Evolutionary conservation across 2,888 invertebrate species (phyloP), one percentile per base, ranked within the genome.

Genomic region (Tuta absoluta): DNA sequence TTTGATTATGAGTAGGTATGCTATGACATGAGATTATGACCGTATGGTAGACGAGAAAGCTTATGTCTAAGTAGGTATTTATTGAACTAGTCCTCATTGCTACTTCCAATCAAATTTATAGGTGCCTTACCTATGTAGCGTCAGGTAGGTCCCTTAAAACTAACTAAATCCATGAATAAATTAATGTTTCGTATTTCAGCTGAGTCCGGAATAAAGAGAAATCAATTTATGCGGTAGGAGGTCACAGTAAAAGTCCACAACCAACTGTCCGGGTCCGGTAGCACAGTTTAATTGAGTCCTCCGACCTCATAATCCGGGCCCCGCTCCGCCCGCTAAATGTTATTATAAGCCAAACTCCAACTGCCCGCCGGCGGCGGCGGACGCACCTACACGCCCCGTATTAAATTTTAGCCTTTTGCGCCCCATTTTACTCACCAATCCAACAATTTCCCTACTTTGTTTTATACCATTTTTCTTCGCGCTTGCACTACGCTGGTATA

Each of bases 281-380:
- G 88, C 88, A 82, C 86, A 82, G 83, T 90, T 91, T 91, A 91
- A 91, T 91, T 90, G 90, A 91, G 88, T 91, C 88, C 88, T 87
- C 84, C 87, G 87, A 90, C 90, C 90, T 90, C 89, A 90, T 90
- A 90, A 90, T 88, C 88, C 87, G 81, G 70, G 74, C 82, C 82
- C 84, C 84, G 81, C 82, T 79, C 85, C 84, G 75, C 85, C 86
- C 86, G 85, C 87, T 86, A 86, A 88, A 87, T 88, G 89, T 89
- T 90, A 90, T 90, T 90, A 89, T 89, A 88, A 87, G 84, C 84
- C 83, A 78, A 83, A 86, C 84, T 83, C 84, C 75, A 77, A 82
- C 82, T 82, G 77, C 66, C 68, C 70, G 71, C 67, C 70, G 70
- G 71, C 8, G 70, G 71, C 8, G 10, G 33, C 68, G 60, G 61